Conservation (phyloP, 2,888 invertebrate species). For the Drosophila bunnanda region DNA sequence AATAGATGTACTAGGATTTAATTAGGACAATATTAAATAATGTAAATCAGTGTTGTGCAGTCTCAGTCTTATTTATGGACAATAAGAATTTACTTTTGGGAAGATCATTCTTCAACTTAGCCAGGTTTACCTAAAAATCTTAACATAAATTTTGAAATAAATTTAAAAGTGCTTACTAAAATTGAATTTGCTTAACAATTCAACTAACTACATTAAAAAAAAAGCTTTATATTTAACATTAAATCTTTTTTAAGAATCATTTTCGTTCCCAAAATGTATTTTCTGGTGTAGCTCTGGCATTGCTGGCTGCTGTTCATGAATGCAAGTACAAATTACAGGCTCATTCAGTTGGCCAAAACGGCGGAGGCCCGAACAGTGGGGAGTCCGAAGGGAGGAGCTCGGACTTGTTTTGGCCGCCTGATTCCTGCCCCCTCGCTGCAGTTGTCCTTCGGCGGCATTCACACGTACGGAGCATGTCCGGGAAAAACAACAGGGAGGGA, state of each 20-base stretch:
- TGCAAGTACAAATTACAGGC: conserved; percentile 77
- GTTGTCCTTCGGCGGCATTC: conserved; percentile 62
- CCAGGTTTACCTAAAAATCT: no score
- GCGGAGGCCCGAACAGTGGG: conserved; percentile 34
- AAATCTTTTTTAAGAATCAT: not conserved
- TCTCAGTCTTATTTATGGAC: no score
- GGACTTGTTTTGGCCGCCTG: conserved; percentile 12
- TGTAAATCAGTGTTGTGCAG: not conserved
- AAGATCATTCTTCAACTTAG: no score
- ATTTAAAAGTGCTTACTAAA: no score
- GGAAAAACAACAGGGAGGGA: conserved; percentile 43
- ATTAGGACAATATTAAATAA: not conserved
- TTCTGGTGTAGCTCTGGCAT: not conserved
- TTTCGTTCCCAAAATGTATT: no score
- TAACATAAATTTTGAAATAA: no score
- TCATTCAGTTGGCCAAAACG: conserved; percentile 61
- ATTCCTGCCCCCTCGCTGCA: conserved; percentile 60
- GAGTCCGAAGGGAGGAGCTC: not conserved
- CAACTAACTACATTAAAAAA: no score
- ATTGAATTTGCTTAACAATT: no score
- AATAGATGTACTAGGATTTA: not conserved
- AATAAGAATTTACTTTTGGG: no score
- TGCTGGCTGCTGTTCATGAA: conserved; percentile 57
- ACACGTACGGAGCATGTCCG: conserved; percentile 57
- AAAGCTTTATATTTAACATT: not conserved